phyloP scores from a whole-genome alignment of 2,113 vertebrate species.

The Psephotus haematonotus region DNA sequence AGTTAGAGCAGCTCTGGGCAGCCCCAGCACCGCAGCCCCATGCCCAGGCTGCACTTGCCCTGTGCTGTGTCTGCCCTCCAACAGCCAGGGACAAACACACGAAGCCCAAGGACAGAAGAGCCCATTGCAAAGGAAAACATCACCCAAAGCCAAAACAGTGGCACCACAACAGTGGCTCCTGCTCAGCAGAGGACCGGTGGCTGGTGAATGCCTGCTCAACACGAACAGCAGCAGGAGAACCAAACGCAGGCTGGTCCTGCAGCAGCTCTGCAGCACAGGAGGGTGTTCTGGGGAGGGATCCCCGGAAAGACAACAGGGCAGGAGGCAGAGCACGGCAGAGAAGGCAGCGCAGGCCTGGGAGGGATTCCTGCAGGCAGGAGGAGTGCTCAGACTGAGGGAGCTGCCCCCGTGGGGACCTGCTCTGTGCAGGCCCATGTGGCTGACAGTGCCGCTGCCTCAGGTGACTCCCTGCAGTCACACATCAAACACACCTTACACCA shows the following conservation, averaged over 20 bases:
- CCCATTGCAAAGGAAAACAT: neutral
- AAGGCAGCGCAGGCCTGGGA: accelerated
- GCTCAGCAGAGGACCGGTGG: neutral
- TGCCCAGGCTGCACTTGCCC: neutral
- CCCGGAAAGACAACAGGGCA: neutral
- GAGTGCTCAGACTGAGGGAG: neutral
- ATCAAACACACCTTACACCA: neutral
- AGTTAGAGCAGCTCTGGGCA: accelerated
- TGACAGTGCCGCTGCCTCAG: neutral
- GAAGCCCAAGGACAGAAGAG: neutral
- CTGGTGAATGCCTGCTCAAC: neutral
- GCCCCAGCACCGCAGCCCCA: neutral
- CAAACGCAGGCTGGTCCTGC: accelerated
- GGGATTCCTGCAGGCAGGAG: neutral
- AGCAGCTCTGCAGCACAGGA: neutral
- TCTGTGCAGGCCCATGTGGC: neutral
- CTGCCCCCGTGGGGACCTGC: neutral
- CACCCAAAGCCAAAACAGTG: neutral
- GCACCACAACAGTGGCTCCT: neutral
- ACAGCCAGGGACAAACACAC: neutral
- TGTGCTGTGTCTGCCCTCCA: neutral
- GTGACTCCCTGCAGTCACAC: neutral
- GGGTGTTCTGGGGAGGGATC: neutral
- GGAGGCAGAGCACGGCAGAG: neutral
- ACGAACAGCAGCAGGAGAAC: neutral